Conservation (phyloP, 2,797 vertebrate species). For the Thaleichthys pacificus region DNA sequence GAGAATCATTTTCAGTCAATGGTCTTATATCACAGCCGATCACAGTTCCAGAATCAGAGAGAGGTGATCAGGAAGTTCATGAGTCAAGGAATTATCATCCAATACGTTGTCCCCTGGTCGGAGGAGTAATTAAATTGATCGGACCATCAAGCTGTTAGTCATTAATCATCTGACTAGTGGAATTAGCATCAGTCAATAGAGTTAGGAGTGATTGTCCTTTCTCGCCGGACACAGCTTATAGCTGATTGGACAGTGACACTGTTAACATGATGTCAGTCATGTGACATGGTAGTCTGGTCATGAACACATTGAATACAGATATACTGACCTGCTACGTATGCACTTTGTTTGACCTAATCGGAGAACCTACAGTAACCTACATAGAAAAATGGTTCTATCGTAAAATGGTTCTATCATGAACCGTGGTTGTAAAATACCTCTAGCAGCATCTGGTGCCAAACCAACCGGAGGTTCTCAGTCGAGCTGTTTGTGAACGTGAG, state of each 20-base stretch:
- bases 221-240: constrained; percentile 19
- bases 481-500: too few relatives aligned
- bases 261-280: background rate
- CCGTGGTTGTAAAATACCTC: too few relatives aligned
- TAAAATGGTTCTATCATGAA: too few relatives aligned
- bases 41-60: background rate
- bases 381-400: too few relatives aligned
- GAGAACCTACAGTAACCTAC: too few relatives aligned
- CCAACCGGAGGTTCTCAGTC: too few relatives aligned
- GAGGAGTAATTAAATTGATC: constrained; percentile 17
- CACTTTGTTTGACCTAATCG: too few relatives aligned
- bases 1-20: constrained; percentile 21
- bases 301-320: too few relatives aligned
- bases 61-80: constrained; percentile 9
- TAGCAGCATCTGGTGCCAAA: too few relatives aligned
- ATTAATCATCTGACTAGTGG: constrained; percentile 47
- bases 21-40: background rate
- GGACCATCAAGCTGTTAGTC: constrained; percentile 2
- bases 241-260: constrained; percentile 22
- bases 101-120: background rate
- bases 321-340: too few relatives aligned
- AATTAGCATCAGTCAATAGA: constrained; percentile 46
- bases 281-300: too few relatives aligned
- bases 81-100: constrained; percentile 10
- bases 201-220: constrained; percentile 43